Conservation (phyloP, 2,113 vertebrate species). For the Mustelus asterias region DNA sequence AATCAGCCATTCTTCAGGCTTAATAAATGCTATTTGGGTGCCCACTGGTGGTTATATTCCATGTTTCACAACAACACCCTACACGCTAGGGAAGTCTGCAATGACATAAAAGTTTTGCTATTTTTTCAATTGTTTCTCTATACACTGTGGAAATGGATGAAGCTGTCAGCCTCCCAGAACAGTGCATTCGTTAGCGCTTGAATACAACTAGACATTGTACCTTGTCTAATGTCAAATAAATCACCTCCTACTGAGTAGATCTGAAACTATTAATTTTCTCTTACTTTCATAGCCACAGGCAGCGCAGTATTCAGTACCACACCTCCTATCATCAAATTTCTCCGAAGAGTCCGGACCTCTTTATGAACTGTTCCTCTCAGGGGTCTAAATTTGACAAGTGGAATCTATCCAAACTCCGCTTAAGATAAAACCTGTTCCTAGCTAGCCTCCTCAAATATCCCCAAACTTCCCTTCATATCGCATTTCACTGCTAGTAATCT, state of each 20-base stretch:
- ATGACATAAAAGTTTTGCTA: background rate
- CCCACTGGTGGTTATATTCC: background rate
- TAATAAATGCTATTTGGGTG: background rate
- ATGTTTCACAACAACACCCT: background rate
- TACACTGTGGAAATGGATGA: background rate
- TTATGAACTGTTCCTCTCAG: background rate
- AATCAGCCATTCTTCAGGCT: background rate
- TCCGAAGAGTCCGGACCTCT: background rate
- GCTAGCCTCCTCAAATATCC: background rate
- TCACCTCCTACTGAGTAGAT: background rate
- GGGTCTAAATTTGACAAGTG: background rate
- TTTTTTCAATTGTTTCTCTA: background rate
- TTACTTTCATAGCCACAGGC: background rate
- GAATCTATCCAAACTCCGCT: background rate
- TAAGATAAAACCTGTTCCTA: background rate
- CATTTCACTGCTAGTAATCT: background rate
- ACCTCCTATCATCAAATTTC: background rate
- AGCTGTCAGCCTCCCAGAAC: background rate
- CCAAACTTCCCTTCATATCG: background rate
- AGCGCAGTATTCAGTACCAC: background rate
- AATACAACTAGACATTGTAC: background rate
- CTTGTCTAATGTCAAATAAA: background rate
- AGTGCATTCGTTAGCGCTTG: slow-evolving; percentile 8
- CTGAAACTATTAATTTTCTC: background rate
- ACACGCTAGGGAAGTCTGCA: background rate